Conservation (phyloP, 1,140 invertebrate genomes). For the Dendrolimus kikuchii region DNA sequence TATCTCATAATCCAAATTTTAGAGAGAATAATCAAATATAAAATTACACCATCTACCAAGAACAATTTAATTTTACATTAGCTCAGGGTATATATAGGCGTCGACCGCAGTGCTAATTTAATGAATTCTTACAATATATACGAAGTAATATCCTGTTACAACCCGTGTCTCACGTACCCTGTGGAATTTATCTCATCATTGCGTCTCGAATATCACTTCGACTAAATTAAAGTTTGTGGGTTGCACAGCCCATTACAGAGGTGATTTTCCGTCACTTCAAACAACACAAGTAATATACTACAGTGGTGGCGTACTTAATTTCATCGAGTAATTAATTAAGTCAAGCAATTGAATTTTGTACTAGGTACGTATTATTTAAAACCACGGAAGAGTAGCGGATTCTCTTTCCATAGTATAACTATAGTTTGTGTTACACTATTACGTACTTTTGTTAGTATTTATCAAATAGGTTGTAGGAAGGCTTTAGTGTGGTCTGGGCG, state of each 20-base stretch:
- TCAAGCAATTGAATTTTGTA: not conserved
- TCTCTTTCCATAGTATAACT: too few species aligned
- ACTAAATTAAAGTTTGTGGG: constrained; percentile 26
- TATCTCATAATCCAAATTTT: too few species aligned
- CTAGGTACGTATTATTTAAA: too few species aligned
- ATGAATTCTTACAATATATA: constrained; percentile 17
- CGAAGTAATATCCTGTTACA: constrained; percentile 21
- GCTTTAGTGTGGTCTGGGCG: too few species aligned
- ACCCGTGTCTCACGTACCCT: constrained; percentile 12
- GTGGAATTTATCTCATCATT: constrained; percentile 21
- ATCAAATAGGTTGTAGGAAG: too few species aligned
- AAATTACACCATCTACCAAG: too few species aligned
- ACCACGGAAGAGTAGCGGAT: too few species aligned
- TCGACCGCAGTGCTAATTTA: constrained; percentile 9
- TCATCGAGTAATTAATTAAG: not conserved
- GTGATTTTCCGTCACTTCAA: not conserved
- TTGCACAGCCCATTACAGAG: constrained; percentile 7
- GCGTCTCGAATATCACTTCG: constrained; percentile 12
- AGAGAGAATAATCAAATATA: too few species aligned
- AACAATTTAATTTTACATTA: too few species aligned
- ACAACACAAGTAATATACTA: constrained; percentile 4
- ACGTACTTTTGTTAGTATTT: too few species aligned
- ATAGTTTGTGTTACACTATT: too few species aligned
- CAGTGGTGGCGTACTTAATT: constrained; percentile 1
- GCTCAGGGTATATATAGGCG: not conserved